A percentile compares a stretch with the other conserved stretches of the same genome.
Evolutionary conservation across 2,888 invertebrate species (phyloP).

Genomic region (Ochropleura plecta): DNA sequence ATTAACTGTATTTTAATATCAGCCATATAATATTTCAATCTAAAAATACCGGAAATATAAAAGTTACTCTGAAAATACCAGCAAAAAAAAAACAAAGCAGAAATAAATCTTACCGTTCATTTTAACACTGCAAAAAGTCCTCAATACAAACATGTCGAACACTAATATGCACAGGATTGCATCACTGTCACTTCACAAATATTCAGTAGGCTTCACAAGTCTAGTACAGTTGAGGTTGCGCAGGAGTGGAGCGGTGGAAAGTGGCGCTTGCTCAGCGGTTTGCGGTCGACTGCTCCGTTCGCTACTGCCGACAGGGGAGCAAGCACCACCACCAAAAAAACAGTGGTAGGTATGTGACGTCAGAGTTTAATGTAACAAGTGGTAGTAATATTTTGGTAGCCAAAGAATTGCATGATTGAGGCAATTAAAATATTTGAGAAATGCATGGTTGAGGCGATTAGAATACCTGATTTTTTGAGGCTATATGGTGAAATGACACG

Average conservation of each 20-base stretch:
- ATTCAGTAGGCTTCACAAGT: constrained; percentile 52
- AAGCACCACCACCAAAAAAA: constrained; percentile 57
- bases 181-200: constrained; percentile 86
- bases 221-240: constrained; percentile 64
- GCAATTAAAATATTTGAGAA: neutral
- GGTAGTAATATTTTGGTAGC: constrained; percentile 6
- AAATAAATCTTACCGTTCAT: constrained; percentile 82
- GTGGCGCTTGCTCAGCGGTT: constrained; percentile 72
- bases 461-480: too few relatives aligned
- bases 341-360: constrained; percentile 66
- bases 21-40: too few relatives aligned
- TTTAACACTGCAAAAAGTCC: constrained; percentile 82
- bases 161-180: constrained; percentile 80
- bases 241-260: constrained; percentile 67
- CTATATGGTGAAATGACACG: neutral
- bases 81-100: neutral
- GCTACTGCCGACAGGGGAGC: constrained; percentile 49
- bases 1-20: neutral
- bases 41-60: too few relatives aligned
- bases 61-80: neutral
- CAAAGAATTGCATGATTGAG: constrained; percentile 6
- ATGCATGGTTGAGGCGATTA: neutral
- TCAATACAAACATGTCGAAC: constrained; percentile 72
- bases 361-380: constrained; percentile 6
- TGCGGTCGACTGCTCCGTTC: constrained; percentile 70